phyloP scores from a whole-genome alignment of 2,797 vertebrate genomes.

The Discoglossus pictus region DNA sequence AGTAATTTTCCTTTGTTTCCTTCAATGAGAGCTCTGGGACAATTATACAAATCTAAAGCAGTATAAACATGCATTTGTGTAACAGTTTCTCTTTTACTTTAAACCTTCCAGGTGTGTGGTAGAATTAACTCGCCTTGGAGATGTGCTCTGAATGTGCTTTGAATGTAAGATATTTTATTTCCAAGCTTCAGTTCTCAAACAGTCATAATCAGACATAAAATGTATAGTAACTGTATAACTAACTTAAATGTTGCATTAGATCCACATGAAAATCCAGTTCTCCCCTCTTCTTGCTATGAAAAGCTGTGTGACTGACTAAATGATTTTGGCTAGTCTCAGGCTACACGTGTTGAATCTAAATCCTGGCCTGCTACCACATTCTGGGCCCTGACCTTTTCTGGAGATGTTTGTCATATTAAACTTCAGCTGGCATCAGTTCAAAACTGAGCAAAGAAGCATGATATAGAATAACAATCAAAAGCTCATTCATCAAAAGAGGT shows the following conservation, averaged over 20 bases:
- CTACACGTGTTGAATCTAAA: slow-evolving; percentile 15
- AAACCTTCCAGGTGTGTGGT: background rate
- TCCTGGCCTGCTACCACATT: slow-evolving; percentile 7
- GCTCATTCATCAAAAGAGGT: too few relatives aligned
- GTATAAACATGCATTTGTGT: too few relatives aligned
- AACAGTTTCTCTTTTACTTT: background rate
- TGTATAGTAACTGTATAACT: too few relatives aligned
- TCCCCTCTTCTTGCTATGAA: slow-evolving; percentile 1
- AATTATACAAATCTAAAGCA: too few relatives aligned
- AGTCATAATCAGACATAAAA: too few relatives aligned
- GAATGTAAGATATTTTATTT: background rate
- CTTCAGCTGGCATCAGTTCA: slow-evolving; percentile 10
- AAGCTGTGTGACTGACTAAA: slow-evolving; percentile 19
- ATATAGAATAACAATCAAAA: too few relatives aligned
- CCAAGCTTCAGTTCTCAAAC: slow-evolving; percentile 12
- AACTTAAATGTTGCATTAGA: too few relatives aligned
- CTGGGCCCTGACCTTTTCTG: slow-evolving; percentile 15
- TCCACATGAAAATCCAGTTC: too few relatives aligned
- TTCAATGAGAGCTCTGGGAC: too few relatives aligned
- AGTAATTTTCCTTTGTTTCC: too few relatives aligned
- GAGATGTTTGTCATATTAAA: slow-evolving; percentile 3
- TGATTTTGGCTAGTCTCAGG: slow-evolving; percentile 22
- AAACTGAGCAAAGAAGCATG: background rate
- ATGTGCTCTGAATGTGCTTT: too few relatives aligned
- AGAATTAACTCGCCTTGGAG: background rate